phyloP scores from a whole-genome alignment of 2,113 vertebrate genomes.

The Speoplatyrhinus poulsoni region DNA sequence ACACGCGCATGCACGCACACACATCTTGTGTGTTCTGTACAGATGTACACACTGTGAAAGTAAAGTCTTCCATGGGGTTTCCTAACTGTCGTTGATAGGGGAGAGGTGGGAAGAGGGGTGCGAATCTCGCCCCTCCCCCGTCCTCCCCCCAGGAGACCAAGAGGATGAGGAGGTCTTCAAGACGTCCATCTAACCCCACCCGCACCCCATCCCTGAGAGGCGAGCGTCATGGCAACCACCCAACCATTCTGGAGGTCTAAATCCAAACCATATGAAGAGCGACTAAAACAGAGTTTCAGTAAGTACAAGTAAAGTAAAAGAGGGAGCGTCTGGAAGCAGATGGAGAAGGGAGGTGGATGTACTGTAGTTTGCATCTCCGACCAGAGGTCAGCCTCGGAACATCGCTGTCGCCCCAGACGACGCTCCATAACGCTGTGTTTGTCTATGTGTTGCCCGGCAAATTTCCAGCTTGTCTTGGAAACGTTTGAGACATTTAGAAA shows the following conservation, averaged over 20 bases:
- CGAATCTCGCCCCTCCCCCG: background rate
- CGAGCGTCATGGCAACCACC: constrained; percentile 45
- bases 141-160: constrained; percentile 26
- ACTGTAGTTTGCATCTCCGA: constrained; percentile 10
- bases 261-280: constrained; percentile 43
- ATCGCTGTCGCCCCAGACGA: background rate
- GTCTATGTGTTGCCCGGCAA: too few relatives aligned
- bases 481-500: too few relatives aligned
- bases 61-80: constrained; percentile 34
- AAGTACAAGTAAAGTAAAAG: constrained; percentile 4
- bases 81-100: constrained; percentile 31
- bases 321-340: constrained; percentile 48
- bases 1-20: constrained; percentile 3
- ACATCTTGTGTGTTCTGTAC: background rate
- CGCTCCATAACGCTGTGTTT: background rate
- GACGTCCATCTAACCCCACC: constrained; percentile 49
- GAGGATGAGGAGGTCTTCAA: constrained; percentile 32
- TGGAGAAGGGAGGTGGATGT: constrained; percentile 38
- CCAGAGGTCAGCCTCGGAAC: constrained; percentile 16
- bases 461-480: too few relatives aligned
- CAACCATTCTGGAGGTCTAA: constrained; percentile 31
- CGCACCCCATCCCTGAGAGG: constrained; percentile 13
- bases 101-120: constrained; percentile 20
- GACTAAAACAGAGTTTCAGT: constrained; percentile 44
- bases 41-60: constrained; percentile 19